Percentiles rank a stretch among this genome's conserved stretches.
These are phyloP conservation scores for Plutomurus gul DNA, from an alignment of 1,140 invertebrate species.

Conservation along the genomic window DNA sequence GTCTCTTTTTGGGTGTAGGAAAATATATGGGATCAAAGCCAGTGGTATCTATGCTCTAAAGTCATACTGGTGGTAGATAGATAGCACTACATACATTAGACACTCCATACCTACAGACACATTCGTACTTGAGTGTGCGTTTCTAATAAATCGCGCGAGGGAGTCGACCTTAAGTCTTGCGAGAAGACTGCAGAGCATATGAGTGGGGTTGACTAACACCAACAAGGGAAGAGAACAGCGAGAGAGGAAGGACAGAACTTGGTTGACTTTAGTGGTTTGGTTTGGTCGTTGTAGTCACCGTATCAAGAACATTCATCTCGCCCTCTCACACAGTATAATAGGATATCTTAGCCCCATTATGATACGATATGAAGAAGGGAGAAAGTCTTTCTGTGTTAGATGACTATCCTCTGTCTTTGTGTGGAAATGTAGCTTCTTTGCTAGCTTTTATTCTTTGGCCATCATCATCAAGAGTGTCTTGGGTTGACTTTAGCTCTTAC, in stretches of 20 bases:
- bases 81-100: too few relatives aligned
- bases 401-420: slow-evolving; percentile 6
- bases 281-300: not conserved
- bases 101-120: too few relatives aligned
- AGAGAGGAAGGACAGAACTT: not conserved
- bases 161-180: too few relatives aligned
- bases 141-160: too few relatives aligned
- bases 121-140: too few relatives aligned
- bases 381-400: slow-evolving; percentile 4
- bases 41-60: too few relatives aligned
- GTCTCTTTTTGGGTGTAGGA: too few relatives aligned
- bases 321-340: not conserved
- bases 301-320: slow-evolving; percentile 11
- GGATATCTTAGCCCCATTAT: slow-evolving; percentile 7
- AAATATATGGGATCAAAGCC: too few relatives aligned
- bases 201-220: too few relatives aligned
- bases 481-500: not conserved
- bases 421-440: slow-evolving; percentile 10
- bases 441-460: slow-evolving; percentile 4
- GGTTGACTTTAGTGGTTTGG: not conserved
- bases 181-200: too few relatives aligned
- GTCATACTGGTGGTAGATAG: too few relatives aligned
- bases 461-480: slow-evolving; percentile 21
- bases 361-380: not conserved
- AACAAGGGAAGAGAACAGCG: not conserved